A percentile compares a stretch with the other conserved stretches of the same genome.
These are phyloP conservation scores for Zaprionus kolodkinae DNA, from an alignment of 1,140 invertebrate genomes.

Conservation along the genomic window DNA sequence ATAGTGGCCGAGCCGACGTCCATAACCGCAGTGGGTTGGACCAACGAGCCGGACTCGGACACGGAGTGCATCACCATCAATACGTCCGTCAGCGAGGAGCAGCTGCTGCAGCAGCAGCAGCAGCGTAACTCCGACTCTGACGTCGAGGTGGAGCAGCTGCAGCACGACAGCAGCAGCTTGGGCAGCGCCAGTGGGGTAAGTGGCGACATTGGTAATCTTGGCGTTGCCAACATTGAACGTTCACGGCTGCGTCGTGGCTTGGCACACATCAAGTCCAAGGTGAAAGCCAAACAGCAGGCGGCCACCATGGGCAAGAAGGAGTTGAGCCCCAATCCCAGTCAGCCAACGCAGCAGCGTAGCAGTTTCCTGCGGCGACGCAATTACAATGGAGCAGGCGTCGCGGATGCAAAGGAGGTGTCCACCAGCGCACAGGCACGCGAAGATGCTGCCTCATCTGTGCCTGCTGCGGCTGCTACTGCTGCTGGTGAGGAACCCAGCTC, in stretches of 20 bases:
- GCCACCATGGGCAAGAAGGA: conserved; percentile 65
- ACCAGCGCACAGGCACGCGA: conserved; percentile 24
- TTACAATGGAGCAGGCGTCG: conserved; percentile 22
- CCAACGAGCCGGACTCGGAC: conserved; percentile 73
- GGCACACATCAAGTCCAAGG: conserved; percentile 79
- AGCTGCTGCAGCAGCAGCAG: conserved; percentile 22
- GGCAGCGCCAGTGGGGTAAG: conserved; percentile 29
- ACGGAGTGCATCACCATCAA: conserved; percentile 68
- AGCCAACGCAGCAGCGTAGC: conserved; percentile 37
- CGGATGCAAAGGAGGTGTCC: conserved; percentile 46
- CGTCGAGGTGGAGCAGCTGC: conserved; percentile 59
- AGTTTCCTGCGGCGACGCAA: conserved; percentile 56
- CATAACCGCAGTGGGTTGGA: conserved; percentile 44
- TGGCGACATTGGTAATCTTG: conserved; percentile 24
- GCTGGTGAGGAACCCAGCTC: conserved; percentile 36
- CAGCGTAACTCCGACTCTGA: conserved; percentile 74
- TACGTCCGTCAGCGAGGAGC: conserved; percentile 67
- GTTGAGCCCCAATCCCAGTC: conserved; percentile 9
- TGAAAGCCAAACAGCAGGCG: conserved; percentile 73
- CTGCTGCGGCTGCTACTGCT: not conserved
- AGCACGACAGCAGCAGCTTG: conserved; percentile 58
- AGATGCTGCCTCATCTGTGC: too few relatives aligned
- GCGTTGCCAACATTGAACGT: conserved; percentile 48
- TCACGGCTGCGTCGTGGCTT: conserved; percentile 70
- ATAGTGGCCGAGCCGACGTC: conserved; percentile 59